Percentiles rank a stretch among this genome's conserved stretches.
Conservation (phyloP, 1,140 invertebrate genomes). For the Diuraphis noxia region DNA sequence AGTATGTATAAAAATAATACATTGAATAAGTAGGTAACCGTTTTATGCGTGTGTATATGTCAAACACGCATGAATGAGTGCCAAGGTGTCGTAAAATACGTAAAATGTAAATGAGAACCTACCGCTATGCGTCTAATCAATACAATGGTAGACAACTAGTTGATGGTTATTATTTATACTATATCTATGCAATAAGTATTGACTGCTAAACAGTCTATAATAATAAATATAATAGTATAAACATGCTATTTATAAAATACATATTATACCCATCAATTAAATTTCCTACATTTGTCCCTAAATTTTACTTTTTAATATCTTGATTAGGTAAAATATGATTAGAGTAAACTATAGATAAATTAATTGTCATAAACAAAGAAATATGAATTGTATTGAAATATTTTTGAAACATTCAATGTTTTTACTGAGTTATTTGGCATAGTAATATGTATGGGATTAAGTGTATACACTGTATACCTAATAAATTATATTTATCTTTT, state of each 20-base stretch:
- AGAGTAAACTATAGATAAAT: background rate
- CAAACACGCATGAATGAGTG: constrained; percentile 15
- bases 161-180: background rate
- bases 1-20: background rate
- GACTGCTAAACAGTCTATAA: too few species aligned
- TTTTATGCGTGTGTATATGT: background rate
- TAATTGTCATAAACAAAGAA: background rate
- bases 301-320: background rate
- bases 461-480: too few species aligned
- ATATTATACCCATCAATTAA: background rate
- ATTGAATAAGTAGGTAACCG: background rate
- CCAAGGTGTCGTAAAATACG: constrained; percentile 43
- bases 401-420: background rate
- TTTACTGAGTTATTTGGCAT: background rate
- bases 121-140: background rate
- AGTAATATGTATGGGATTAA: too few species aligned
- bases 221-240: too few species aligned
- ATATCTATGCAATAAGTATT: too few species aligned
- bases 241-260: background rate
- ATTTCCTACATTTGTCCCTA: background rate
- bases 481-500: background rate
- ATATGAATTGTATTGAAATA: background rate
- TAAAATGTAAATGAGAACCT: constrained; percentile 9
- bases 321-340: background rate
- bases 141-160: background rate